Evolutionary conservation across 2,888 invertebrate species (phyloP).

Genomic region (Rotaria sp.): DNA sequence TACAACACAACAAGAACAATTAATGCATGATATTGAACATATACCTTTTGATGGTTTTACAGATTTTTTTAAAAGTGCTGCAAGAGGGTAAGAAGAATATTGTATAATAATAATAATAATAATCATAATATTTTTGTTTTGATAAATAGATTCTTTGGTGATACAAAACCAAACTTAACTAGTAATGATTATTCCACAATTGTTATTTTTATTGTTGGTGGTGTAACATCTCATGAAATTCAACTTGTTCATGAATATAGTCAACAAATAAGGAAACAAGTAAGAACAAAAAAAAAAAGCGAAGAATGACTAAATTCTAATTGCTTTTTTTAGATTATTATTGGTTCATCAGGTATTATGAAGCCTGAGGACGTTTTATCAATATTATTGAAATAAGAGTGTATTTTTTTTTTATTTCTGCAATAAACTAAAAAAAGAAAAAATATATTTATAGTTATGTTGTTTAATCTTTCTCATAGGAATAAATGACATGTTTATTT

Average conservation of each 20-base stretch:
- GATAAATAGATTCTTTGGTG: conserved; percentile 6
- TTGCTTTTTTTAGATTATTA: not conserved
- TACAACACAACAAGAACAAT: conserved; percentile 10
- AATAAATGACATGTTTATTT: not conserved
- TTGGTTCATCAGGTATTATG: conserved; percentile 25
- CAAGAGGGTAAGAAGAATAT: not conserved
- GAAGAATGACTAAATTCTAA: no score
- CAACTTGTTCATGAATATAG: conserved; percentile 25
- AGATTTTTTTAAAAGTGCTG: conserved; percentile 6
- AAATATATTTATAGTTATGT: not conserved
- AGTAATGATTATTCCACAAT: conserved; percentile 3
- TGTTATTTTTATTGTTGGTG: conserved; percentile 8
- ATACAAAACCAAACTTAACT: not conserved
- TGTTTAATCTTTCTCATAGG: not conserved
- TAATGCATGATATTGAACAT: conserved; percentile 9
- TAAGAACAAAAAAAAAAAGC: not conserved
- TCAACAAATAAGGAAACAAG: not conserved
- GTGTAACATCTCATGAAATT: not conserved
- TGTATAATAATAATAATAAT: no score
- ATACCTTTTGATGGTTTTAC: not conserved
- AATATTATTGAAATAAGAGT: not conserved
- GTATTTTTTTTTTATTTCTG: not conserved
- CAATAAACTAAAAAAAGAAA: not conserved
- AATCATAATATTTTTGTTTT: no score
- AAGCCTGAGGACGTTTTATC: not conserved